Evolutionary conservation across 2,888 invertebrate species (phyloP).

Genomic region (Oligia strigilis): DNA sequence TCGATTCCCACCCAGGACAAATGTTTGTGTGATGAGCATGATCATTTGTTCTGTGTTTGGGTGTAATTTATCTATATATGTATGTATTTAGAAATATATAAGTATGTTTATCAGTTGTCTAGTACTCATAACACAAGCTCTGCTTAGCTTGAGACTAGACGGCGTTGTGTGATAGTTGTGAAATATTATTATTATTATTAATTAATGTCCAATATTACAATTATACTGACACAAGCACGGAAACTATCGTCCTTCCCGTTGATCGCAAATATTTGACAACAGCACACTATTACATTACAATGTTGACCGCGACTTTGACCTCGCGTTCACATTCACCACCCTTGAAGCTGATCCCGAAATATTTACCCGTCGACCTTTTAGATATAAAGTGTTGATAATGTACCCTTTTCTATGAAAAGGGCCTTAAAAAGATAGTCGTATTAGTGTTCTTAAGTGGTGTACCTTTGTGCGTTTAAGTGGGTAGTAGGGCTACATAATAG

Average conservation of each 20-base stretch:
- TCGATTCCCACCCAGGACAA: too few species aligned
- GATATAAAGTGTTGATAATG: slow-evolving; percentile 45
- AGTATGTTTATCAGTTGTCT: too few species aligned
- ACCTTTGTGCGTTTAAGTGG: not conserved
- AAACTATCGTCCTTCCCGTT: slow-evolving; percentile 8
- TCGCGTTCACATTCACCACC: slow-evolving; percentile 14
- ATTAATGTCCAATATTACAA: not conserved
- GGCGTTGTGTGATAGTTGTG: too few species aligned
- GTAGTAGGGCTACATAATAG: not conserved
- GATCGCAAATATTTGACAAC: slow-evolving; percentile 39
- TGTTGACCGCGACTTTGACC: slow-evolving; percentile 34
- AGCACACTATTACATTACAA: slow-evolving; percentile 35
- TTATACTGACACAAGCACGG: not conserved
- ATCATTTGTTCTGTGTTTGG: too few species aligned
- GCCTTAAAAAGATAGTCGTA: slow-evolving; percentile 10
- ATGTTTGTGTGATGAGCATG: too few species aligned
- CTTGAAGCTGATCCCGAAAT: slow-evolving; percentile 54
- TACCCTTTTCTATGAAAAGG: slow-evolving; percentile 31
- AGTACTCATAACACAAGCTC: too few species aligned
- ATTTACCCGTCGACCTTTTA: slow-evolving; percentile 45
- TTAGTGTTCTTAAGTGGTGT: slow-evolving; percentile 26
- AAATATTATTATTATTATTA: too few species aligned
- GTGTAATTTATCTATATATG: too few species aligned
- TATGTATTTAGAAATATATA: too few species aligned
- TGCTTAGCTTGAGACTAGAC: too few species aligned